Evolutionary conservation across 35 echinoderm and acorn worm species (phyloP), one percentile per base, ranked within the genome.

Genomic region (Apostichopus japonicus): DNA sequence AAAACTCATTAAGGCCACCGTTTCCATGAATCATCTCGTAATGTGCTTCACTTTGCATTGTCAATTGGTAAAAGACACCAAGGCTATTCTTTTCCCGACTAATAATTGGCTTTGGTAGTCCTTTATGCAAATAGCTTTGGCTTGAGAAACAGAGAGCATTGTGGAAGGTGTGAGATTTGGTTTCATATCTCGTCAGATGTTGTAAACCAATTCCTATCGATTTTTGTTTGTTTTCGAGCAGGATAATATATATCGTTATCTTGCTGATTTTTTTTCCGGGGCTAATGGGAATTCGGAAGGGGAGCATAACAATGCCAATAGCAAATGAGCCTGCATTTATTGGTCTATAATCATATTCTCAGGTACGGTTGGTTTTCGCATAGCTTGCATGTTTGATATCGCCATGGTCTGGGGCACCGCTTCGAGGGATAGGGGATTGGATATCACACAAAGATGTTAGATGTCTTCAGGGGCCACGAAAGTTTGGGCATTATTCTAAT

Each of bases 61-160:
- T 75, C 71, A 75, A 75, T 75, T 75, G 71, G 71, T 75, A 75
- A 59, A 57, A 21, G 54, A 23, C 56, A 84, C 56, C 81, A 57
- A 84, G 81, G 81, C 81, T 84, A 84, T 84, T 80, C 52, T 84
- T n/a, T 19, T 57, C 9, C 17, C n/a, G n/a, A 17, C 81, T 54
- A 57, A 54, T 54, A 84, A 84, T 84, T 84, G 81, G 81, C 33
- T 84, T 84, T 84, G 54, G 81, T 59, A 84, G 81, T 84, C 81
- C 57, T 8, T 58, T 84, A 84, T 84, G 81, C 54, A 84, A 84
- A 84, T 84, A 84, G 53, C 57, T 84, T 84, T 21, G 21, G 56
- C 21, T 84, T 16, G 81, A 57, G 17, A 83, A 19, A 23, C 17
- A 19, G 21, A 54, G 80, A 16, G 55, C 17, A 58, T 84, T 57